Evolutionary conservation across 1,140 invertebrate species (phyloP).

Genomic region (Drosophila biarmipes): DNA sequence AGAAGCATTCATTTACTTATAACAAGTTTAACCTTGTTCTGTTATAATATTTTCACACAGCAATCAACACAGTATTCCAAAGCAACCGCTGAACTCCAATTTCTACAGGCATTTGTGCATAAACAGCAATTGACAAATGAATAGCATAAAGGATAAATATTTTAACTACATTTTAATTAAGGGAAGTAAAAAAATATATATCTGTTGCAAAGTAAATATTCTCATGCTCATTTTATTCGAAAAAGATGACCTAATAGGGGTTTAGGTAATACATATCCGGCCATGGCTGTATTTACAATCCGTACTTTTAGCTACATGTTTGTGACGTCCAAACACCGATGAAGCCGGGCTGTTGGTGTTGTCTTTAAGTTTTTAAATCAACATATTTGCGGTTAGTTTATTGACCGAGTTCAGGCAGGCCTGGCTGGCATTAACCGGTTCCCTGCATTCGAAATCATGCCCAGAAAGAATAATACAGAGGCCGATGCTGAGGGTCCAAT

Average conservation of each 20-base stretch:
- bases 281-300: neutral
- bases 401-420: slow-evolving; percentile 57
- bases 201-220: too few species aligned
- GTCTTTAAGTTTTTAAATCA: slow-evolving; percentile 32
- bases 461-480: slow-evolving; percentile 7
- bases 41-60: neutral
- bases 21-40: neutral
- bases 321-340: slow-evolving; percentile 10
- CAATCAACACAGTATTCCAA: neutral
- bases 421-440: slow-evolving; percentile 26
- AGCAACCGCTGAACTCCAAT: slow-evolving; percentile 10
- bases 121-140: neutral
- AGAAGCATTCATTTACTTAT: neutral
- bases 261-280: neutral
- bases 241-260: too few species aligned
- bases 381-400: slow-evolving; percentile 75
- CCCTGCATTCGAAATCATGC: slow-evolving; percentile 12
- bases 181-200: too few species aligned
- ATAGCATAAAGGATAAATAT: neutral
- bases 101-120: slow-evolving; percentile 30
- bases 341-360: slow-evolving; percentile 7
- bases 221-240: too few species aligned
- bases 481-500: slow-evolving; percentile 5
- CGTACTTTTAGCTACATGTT: slow-evolving; percentile 19
- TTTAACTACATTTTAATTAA: too few species aligned